Evolutionary conservation across 2,888 invertebrate species (phyloP), one percentile per base, ranked within the genome.

Genomic region (Agrotis clavis): DNA sequence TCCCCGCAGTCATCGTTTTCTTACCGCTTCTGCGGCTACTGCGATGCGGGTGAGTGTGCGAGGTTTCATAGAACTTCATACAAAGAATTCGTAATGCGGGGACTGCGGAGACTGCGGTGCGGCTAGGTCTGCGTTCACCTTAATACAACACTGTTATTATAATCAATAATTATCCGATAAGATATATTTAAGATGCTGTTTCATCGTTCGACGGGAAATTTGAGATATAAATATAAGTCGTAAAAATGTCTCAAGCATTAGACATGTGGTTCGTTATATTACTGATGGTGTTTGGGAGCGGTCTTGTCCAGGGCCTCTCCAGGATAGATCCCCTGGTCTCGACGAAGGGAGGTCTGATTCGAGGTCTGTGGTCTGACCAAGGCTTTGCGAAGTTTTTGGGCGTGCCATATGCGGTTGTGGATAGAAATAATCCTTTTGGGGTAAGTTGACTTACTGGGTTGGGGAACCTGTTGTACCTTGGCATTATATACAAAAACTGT

Each of bases 361-460:
- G 82, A 4, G 87, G 87, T 9, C 65, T 86, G 7, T 67, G 54
- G 7, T 77, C 83, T 50, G 65, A 68, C 0, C 74, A 85, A 51
- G 87, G 86, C 0, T 84, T 86, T 66, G 76, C 81, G 4, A 81
- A 77, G 63, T 89, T 86, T 61, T 71, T 87, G 48, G 89, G 89
- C 13, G 83, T 89, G 6, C 89, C 89, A 2, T 89, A 87, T 71
- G 89, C 85, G 35, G 72, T 71, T 9, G 76, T 88, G 11, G 76
- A 87, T 45, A 76, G 66, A 45, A 57, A 53, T 1, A 84, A 87
- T 81, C 82, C 86, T 75, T 81, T 90, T 69, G 87, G 87, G 71
- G 87, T 87, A 56, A 79, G 74, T 21, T 21, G n/a, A 65, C 2
- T n/a, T 2, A 11, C 3, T 25, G 1, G 16, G 25, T 4, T 30